These are phyloP conservation scores for Epistrophe eligans DNA, from an alignment of 2,888 invertebrate species.

Conservation along the genomic window DNA sequence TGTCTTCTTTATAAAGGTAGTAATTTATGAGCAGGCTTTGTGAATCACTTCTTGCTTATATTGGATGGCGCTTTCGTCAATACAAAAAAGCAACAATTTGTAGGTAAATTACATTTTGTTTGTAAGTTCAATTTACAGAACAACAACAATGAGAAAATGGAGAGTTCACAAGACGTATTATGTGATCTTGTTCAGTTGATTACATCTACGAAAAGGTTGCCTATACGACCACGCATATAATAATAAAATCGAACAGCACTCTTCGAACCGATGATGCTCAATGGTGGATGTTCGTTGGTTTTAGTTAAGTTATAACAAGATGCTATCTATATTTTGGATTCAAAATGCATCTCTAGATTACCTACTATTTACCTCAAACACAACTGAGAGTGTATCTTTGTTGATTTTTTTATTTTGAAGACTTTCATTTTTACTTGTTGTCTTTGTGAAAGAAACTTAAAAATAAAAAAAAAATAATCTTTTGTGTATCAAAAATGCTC, in stretches of 20 bases:
- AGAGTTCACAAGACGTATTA: slow-evolving; percentile 62
- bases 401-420: background rate
- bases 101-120: slow-evolving; percentile 21
- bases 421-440: slow-evolving; percentile 45
- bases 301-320: slow-evolving; percentile 3
- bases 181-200: slow-evolving; percentile 60
- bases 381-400: background rate
- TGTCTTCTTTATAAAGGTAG: slow-evolving; percentile 42
- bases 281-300: slow-evolving; percentile 12
- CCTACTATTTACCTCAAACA: background rate
- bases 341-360: slow-evolving; percentile 41
- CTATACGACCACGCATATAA: slow-evolving; percentile 45
- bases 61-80: slow-evolving; percentile 32
- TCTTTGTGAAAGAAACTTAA: background rate
- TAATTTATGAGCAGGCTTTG: slow-evolving; percentile 55
- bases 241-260: background rate
- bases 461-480: background rate
- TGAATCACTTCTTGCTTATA: slow-evolving; percentile 56
- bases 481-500: background rate
- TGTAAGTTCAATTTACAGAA: slow-evolving; percentile 23
- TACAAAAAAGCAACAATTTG: slow-evolving; percentile 38
- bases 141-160: slow-evolving; percentile 20
- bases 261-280: background rate
- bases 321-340: slow-evolving; percentile 44
- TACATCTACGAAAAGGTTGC: slow-evolving; percentile 58